Percentiles rank a stretch among this genome's conserved stretches.
Conservation (phyloP, 1,140 invertebrate species). For the Nephotettix cincticeps region DNA sequence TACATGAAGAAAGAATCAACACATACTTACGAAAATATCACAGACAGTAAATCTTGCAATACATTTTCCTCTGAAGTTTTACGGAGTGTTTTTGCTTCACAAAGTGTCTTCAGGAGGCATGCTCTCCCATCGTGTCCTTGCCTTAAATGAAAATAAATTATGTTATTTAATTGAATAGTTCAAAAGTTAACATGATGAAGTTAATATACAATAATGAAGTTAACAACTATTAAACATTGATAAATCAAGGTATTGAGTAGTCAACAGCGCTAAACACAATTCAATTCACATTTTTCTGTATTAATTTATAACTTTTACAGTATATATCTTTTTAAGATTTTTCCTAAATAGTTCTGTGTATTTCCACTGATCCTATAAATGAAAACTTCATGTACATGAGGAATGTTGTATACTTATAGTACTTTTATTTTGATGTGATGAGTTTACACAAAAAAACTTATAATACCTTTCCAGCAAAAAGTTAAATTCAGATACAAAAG, state of each 20-base stretch:
- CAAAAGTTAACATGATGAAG: not conserved
- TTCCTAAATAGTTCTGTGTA: too few species aligned
- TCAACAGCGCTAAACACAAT: not conserved
- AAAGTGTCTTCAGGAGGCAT: conserved; percentile 58
- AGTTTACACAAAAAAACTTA: too few species aligned
- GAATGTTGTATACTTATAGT: too few species aligned
- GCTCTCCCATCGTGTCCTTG: conserved; percentile 55
- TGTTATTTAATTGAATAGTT: not conserved
- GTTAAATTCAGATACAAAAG: too few species aligned
- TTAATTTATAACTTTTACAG: not conserved
- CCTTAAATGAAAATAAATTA: conserved; percentile 47
- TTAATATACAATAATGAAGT: not conserved
- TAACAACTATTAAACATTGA: not conserved
- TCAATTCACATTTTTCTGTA: not conserved
- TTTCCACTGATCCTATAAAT: too few species aligned
- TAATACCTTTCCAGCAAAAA: too few species aligned
- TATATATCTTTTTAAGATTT: too few species aligned
- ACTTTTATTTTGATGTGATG: too few species aligned
- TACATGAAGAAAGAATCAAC: too few species aligned
- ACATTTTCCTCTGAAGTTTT: not conserved
- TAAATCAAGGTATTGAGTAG: not conserved
- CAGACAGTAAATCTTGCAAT: not conserved
- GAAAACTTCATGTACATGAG: too few species aligned
- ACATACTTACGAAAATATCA: conserved; percentile 3
- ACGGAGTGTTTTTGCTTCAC: conserved; percentile 45